Conservation (phyloP, 2,113 vertebrate genomes). For the Bagarius yarrelli region DNA sequence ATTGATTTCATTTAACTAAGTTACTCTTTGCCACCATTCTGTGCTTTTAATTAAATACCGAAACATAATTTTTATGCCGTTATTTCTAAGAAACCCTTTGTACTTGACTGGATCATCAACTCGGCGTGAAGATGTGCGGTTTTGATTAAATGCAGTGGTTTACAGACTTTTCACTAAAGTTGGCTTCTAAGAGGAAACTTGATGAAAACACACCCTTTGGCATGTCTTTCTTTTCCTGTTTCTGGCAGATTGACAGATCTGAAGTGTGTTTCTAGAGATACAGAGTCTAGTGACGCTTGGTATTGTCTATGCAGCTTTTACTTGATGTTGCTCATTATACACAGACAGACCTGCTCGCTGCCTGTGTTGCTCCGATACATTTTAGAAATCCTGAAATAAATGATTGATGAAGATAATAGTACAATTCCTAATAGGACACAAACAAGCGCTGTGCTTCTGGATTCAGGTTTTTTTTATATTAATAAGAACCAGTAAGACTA, state of each 20-base stretch:
- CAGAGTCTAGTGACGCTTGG: slow-evolving; percentile 7
- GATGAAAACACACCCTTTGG: slow-evolving; percentile 4
- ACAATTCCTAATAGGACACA: neutral
- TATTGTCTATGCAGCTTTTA: slow-evolving; percentile 3
- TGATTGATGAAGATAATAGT: neutral
- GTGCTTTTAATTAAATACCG: slow-evolving; percentile 23
- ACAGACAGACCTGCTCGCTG: slow-evolving; percentile 19
- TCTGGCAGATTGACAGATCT: neutral
- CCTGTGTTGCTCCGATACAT: slow-evolving; percentile 35
- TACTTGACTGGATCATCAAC: neutral
- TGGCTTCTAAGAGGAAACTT: neutral
- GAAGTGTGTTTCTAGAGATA: slow-evolving; percentile 8
- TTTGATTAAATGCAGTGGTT: slow-evolving; percentile 25
- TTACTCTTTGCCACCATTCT: neutral
- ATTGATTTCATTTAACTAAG: slow-evolving; percentile 27
- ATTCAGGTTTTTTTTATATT: neutral
- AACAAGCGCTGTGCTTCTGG: slow-evolving; percentile 4
- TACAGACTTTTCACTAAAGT: neutral
- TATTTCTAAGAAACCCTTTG: neutral
- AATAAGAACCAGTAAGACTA: slow-evolving; percentile 21
- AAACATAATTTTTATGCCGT: neutral
- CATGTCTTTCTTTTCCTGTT: neutral
- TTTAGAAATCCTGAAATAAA: slow-evolving; percentile 51
- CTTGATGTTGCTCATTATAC: slow-evolving; percentile 26
- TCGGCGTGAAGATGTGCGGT: neutral